These are phyloP conservation scores for Psittacula echo DNA, from an alignment of 2,797 vertebrate species.

Conservation along the genomic window DNA sequence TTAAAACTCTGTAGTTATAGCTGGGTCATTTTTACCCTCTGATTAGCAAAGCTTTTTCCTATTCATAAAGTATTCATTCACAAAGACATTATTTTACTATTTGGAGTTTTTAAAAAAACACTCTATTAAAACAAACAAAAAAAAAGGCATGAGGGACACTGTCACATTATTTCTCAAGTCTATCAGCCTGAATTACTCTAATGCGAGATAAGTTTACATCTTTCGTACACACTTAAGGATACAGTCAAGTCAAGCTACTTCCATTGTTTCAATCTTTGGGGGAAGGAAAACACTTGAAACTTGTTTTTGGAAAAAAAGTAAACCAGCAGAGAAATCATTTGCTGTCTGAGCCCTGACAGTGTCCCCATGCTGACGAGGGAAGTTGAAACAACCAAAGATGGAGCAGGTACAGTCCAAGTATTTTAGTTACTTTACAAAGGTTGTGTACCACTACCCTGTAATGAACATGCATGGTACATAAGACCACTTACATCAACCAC, in stretches of 20 bases:
- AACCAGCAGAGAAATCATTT: not conserved
- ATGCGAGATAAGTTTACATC: not conserved
- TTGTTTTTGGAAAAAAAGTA: not conserved
- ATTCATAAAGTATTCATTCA: constrained; percentile 56
- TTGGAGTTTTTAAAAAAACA: not conserved
- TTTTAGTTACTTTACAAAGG: not conserved
- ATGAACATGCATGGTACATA: not conserved
- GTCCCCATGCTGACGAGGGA: not conserved
- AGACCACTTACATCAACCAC: not conserved
- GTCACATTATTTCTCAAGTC: not conserved
- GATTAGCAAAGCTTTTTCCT: constrained; percentile 24
- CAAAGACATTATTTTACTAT: constrained; percentile 20
- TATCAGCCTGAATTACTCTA: not conserved
- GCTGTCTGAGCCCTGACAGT: not conserved
- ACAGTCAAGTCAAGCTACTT: not conserved
- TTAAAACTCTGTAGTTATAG: constrained; percentile 29
- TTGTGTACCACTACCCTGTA: not conserved
- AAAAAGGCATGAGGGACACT: not conserved
- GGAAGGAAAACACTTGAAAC: constrained; percentile 14
- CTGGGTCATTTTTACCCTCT: not conserved
- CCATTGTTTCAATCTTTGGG: not conserved
- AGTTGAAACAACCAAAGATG: not conserved
- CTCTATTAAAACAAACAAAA: not conserved
- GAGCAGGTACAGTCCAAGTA: not conserved
- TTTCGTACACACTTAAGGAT: not conserved